Percentiles rank a stretch among this genome's conserved stretches.
These are phyloP conservation scores for Pasiphila rectangulata DNA, from an alignment of 2,888 invertebrate genomes.

Conservation along the genomic window DNA sequence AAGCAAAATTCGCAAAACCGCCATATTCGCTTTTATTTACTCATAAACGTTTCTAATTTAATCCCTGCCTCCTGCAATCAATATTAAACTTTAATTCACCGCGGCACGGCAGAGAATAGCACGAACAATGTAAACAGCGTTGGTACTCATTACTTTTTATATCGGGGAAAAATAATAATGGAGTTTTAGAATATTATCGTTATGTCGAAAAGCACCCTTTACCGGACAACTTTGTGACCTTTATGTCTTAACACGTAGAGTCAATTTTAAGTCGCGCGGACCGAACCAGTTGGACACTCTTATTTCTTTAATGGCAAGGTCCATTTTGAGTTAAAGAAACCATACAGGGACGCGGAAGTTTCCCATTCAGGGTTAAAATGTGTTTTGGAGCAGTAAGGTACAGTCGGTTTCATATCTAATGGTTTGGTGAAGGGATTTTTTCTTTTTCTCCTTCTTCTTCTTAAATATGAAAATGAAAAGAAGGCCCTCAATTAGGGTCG, in stretches of 20 bases:
- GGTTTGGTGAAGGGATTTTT: too few relatives aligned
- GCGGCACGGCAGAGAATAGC: slow-evolving; percentile 33
- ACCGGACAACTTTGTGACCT: slow-evolving; percentile 33
- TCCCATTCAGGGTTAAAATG: too few relatives aligned
- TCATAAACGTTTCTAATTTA: slow-evolving; percentile 45
- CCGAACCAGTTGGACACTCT: too few relatives aligned
- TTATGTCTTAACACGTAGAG: slow-evolving; percentile 34
- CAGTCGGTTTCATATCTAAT: too few relatives aligned
- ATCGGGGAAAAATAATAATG: slow-evolving; percentile 57
- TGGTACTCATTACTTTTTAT: slow-evolving; percentile 59
- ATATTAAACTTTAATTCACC: slow-evolving; percentile 43
- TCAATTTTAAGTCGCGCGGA: slow-evolving; percentile 16
- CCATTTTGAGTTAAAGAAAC: too few relatives aligned
- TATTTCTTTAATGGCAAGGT: too few relatives aligned
- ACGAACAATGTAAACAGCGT: slow-evolving; percentile 27
- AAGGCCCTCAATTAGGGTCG: too few relatives aligned
- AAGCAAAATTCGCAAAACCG: slow-evolving; percentile 41
- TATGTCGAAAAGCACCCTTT: slow-evolving; percentile 45
- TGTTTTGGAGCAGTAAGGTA: too few relatives aligned
- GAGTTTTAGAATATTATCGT: slow-evolving; percentile 55
- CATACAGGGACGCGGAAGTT: too few relatives aligned
- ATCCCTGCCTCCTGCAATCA: slow-evolving; percentile 22
- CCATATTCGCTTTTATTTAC: slow-evolving; percentile 29
- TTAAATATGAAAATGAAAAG: too few relatives aligned
- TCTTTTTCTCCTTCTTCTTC: too few relatives aligned